Conservation (phyloP, 2,113 vertebrate genomes). For the Phrynocephalus versicolor region DNA sequence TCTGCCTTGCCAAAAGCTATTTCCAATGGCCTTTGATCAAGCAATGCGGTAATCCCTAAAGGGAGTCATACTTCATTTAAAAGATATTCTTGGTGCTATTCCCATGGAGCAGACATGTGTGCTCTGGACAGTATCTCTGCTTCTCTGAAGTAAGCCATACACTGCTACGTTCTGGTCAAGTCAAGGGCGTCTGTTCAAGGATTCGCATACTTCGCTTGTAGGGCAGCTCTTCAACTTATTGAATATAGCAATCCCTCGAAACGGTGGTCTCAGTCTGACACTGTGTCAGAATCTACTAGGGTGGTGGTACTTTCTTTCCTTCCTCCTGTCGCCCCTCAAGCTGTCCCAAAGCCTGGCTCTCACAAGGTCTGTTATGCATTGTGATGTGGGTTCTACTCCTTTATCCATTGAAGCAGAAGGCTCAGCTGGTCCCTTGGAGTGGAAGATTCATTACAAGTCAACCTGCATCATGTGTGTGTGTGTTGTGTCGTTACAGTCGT, state of each 20-base stretch:
- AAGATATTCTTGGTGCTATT: slow-evolving; percentile 82
- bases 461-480: too few relatives aligned
- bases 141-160: not conserved
- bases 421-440: too few relatives aligned
- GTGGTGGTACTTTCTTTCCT: too few relatives aligned
- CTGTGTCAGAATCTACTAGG: too few relatives aligned
- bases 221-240: not conserved
- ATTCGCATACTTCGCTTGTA: not conserved
- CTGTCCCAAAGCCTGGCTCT: too few relatives aligned
- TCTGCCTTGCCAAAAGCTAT: slow-evolving; percentile 74
- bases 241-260: not conserved
- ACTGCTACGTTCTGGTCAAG: not conserved
- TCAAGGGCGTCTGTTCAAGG: not conserved
- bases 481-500: too few relatives aligned
- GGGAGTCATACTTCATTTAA: slow-evolving; percentile 79
- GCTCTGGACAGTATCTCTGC: slow-evolving; percentile 48
- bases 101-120: slow-evolving; percentile 72
- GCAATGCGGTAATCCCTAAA: slow-evolving; percentile 78
- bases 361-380: too few relatives aligned
- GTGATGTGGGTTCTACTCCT: too few relatives aligned
- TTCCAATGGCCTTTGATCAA: slow-evolving; percentile 83
- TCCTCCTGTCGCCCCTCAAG: too few relatives aligned
- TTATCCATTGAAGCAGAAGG: too few relatives aligned
- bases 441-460: too few relatives aligned
- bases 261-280: not conserved